Base-by-base conservation (phyloP, 2,113 vertebrate genomes). In the Pogonocichla stellata region DNA sequence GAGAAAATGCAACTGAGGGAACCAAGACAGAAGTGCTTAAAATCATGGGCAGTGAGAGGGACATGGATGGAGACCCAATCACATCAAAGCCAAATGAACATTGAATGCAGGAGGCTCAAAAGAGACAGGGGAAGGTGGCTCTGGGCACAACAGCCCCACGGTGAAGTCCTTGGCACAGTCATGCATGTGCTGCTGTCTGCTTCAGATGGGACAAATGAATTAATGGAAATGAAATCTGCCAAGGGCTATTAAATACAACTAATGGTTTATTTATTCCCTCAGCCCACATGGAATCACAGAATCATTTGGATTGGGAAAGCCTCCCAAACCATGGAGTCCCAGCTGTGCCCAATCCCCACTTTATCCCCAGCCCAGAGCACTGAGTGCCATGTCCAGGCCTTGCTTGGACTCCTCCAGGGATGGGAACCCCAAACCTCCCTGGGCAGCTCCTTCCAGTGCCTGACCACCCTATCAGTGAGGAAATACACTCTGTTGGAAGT, bases 271-370 rank as follows among this genome's bases (percentile, higher is more conserved):
- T 75, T 42, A 53, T 53, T 71, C 62, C 14, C 22, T 14, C 45
- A 88, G 62, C 29, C 73, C 9, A 66, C 33, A 31, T 0, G 3
- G 43, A 77, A 77, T 51, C 36, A 66, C 19, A 38, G 54, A 60
- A 69, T 61, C 28, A 23, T 69, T 53, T 51, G 12, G 22, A 19
- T 8, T 45, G 36, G 45, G 10, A 51, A 51, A 86, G 22, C 33
- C 45, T 77, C 36, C 62, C 14, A 45, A 38, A 9, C 26, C 36
- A 43, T 19, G 0, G 4, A 65, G 19, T 18, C 77, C 24, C 5
- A 10, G 1, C 51, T 66, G 53, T 40, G 29, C 5, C 13, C 0
- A 1, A 10, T 60, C 0, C 15, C n/a, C 19, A n/a, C 16, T 23
- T 14, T 51, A 45, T 66, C 69, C 4, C 28, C 33, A n/a, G 33